phyloP scores from a whole-genome alignment of 2,797 vertebrate species.

The Pantherophis alleghaniensis region DNA sequence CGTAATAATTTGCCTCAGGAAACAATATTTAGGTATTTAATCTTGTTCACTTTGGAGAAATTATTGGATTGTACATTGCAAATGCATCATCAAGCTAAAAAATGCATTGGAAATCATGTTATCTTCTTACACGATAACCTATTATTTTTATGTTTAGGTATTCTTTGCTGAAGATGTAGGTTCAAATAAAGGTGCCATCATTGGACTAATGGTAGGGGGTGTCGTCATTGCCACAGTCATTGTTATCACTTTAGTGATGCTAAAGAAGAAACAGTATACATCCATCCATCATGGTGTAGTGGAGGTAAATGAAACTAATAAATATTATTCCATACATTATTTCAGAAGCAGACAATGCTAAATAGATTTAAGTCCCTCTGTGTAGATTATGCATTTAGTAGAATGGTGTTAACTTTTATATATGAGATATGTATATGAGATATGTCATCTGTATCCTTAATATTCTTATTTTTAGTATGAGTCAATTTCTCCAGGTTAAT shows the following conservation, averaged over 20 bases:
- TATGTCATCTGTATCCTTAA: neutral
- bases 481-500: neutral
- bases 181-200: conserved; percentile 97
- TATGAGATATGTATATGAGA: no score
- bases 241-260: conserved; percentile 97
- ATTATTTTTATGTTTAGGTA: conserved; percentile 66
- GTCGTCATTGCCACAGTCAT: conserved; percentile 99
- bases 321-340: neutral
- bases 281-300: conserved; percentile 98
- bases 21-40: neutral
- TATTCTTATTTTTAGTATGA: neutral
- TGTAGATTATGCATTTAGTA: neutral
- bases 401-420: neutral
- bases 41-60: neutral
- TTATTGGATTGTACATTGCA: neutral
- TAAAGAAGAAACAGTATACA: conserved; percentile 98
- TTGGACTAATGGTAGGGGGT: conserved; percentile 97
- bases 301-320: conserved; percentile 78
- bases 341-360: neutral
- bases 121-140: neutral
- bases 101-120: neutral
- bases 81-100: neutral
- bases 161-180: conserved; percentile 92
- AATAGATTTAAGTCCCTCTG: neutral
- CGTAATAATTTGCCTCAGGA: neutral